Evolutionary conservation across 2,113 vertebrate genomes (phyloP).

Genomic region (Neogobius melanostomus): DNA sequence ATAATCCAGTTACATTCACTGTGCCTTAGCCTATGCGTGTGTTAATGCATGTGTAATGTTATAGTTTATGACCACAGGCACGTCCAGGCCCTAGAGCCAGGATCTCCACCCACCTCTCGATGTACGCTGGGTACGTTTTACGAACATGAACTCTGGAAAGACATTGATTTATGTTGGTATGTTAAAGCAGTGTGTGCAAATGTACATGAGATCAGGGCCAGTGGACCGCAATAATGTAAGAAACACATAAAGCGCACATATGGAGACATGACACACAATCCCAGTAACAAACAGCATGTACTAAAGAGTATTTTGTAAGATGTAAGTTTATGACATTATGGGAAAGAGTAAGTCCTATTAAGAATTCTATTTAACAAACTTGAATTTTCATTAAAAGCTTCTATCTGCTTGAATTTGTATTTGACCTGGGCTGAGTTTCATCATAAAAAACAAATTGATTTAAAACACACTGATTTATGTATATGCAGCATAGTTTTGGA

Average conservation of each 20-base stretch:
- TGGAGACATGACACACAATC: slow-evolving; percentile 11
- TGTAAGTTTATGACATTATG: not conserved
- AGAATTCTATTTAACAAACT: not conserved
- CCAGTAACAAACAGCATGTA: slow-evolving; percentile 8
- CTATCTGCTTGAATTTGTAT: not conserved
- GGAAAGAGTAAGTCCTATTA: not conserved
- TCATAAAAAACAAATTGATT: no score
- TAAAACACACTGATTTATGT: no score
- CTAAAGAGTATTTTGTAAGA: not conserved
- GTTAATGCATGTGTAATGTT: slow-evolving; percentile 7
- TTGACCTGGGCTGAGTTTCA: no score
- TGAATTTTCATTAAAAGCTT: not conserved
- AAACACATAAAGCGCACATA: not conserved
- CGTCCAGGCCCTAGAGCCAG: slow-evolving; percentile 10
- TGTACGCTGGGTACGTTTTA: slow-evolving; percentile 3
- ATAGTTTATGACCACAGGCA: slow-evolving; percentile 20
- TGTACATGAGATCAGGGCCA: not conserved
- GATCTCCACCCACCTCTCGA: slow-evolving; percentile 17
- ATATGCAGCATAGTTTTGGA: no score
- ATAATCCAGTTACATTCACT: slow-evolving; percentile 12
- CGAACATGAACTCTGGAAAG: slow-evolving; percentile 23
- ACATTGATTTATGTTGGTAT: slow-evolving; percentile 19
- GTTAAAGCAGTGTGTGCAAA: slow-evolving; percentile 12
- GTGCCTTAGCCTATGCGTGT: not conserved
- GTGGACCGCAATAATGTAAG: not conserved